A percentile compares a stretch with the other conserved stretches of the same genome.
These are phyloP conservation scores for Poeciliopsis occidentalis DNA, from an alignment of 2,113 vertebrate species.

Conservation along the genomic window DNA sequence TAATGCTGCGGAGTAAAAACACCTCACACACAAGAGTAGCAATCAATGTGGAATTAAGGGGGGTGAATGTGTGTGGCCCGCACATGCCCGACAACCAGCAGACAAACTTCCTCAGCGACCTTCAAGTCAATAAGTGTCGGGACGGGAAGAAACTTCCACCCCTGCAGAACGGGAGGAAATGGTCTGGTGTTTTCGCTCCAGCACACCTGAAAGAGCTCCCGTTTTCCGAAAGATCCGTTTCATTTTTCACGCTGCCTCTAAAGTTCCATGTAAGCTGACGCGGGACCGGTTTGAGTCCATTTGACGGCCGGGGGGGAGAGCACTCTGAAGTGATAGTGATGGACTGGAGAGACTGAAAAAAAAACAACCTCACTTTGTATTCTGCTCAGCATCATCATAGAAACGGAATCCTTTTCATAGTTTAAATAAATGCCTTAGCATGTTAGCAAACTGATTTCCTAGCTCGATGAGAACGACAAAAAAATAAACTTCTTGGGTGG, in stretches of 20 bases:
- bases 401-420: background rate
- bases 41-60: slow-evolving; percentile 10
- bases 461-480: background rate
- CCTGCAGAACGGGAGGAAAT: background rate
- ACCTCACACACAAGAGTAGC: slow-evolving; percentile 16
- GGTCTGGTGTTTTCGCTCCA: slow-evolving; percentile 19
- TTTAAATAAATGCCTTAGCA: background rate
- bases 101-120: slow-evolving; percentile 27
- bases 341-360: no score
- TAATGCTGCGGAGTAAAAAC: slow-evolving; percentile 21
- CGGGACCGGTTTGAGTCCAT: slow-evolving; percentile 11
- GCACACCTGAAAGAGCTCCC: slow-evolving; percentile 56
- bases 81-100: background rate
- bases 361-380: background rate
- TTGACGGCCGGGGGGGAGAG: slow-evolving; percentile 7
- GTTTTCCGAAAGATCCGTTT: slow-evolving; percentile 10
- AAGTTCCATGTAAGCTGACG: slow-evolving; percentile 18
- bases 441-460: background rate
- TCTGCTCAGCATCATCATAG: background rate
- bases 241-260: slow-evolving; percentile 8
- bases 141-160: slow-evolving; percentile 6
- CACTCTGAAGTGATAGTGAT: background rate
- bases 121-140: slow-evolving; percentile 22
- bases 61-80: background rate
- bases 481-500: background rate